Percentiles rank a stretch among this genome's conserved stretches.
Evolutionary conservation across 1,140 invertebrate genomes (phyloP).

Genomic region (Apis laboriosa): DNA sequence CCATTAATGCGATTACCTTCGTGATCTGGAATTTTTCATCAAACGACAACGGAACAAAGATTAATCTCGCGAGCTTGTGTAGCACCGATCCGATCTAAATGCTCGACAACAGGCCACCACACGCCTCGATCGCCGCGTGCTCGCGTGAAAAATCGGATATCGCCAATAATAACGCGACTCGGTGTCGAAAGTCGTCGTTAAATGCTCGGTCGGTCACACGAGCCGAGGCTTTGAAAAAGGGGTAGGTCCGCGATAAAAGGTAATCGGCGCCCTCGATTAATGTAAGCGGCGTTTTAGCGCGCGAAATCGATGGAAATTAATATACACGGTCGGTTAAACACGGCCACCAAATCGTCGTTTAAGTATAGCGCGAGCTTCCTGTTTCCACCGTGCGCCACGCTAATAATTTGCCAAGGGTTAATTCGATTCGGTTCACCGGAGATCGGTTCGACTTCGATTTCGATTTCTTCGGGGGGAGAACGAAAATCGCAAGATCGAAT

Average conservation of each 20-base stretch:
- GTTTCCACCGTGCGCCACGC: constrained; percentile 34
- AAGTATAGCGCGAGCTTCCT: constrained; percentile 45
- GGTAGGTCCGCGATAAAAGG: constrained; percentile 44
- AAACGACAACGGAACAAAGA: background rate
- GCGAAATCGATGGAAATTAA: constrained; percentile 59
- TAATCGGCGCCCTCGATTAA: constrained; percentile 54
- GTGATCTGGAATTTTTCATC: background rate
- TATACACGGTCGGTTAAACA: constrained; percentile 58
- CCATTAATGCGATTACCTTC: background rate
- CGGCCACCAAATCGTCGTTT: constrained; percentile 55
- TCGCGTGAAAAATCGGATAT: constrained; percentile 50
- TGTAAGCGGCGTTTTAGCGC: constrained; percentile 60
- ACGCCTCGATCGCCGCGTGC: background rate
- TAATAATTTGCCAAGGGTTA: constrained; percentile 35
- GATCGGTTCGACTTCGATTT: constrained; percentile 12
- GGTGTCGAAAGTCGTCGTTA: constrained; percentile 53
- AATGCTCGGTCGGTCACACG: constrained; percentile 32
- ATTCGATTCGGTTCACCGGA: constrained; percentile 35
- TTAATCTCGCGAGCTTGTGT: constrained; percentile 1
- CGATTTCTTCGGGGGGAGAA: background rate
- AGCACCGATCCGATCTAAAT: constrained; percentile 8
- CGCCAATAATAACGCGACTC: constrained; percentile 42
- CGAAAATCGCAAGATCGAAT: too few species aligned
- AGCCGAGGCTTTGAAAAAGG: constrained; percentile 32
- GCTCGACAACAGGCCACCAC: background rate